These are phyloP conservation scores for Aspidiotus destructor DNA, from an alignment of 2,888 invertebrate species.

Conservation along the genomic window DNA sequence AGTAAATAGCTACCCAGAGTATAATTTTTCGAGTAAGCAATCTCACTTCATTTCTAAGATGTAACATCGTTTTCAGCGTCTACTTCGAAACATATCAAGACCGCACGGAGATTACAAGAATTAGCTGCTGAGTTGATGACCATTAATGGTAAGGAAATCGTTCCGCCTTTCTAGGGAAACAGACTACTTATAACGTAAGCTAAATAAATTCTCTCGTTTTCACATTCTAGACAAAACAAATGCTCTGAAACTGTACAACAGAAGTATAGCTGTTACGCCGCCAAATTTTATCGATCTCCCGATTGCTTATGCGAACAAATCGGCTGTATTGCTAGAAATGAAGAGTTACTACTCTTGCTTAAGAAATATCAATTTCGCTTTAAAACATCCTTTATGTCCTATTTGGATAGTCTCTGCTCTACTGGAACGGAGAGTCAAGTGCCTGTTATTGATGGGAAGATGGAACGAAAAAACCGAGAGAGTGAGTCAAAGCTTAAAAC, in stretches of 20 bases:
- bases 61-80: no score
- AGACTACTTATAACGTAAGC: background rate
- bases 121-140: conserved; percentile 28
- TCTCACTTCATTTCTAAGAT: no score
- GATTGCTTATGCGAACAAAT: conserved; percentile 58
- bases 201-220: background rate
- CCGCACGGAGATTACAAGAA: conserved; percentile 24
- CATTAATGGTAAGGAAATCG: conserved; percentile 21
- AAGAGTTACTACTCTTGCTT: conserved; percentile 55
- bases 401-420: conserved; percentile 46
- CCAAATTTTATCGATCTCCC: conserved; percentile 50
- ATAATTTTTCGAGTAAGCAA: no score
- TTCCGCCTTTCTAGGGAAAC: no score
- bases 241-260: conserved; percentile 52
- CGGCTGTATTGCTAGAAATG: conserved; percentile 54
- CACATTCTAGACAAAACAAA: conserved; percentile 16
- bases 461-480: conserved; percentile 24
- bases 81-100: background rate
- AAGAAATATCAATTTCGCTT: conserved; percentile 53
- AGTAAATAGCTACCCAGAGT: no score
- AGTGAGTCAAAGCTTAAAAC: background rate
- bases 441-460: conserved; percentile 27
- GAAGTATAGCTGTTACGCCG: conserved; percentile 52
- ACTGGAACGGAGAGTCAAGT: conserved; percentile 45
- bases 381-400: conserved; percentile 42